A percentile compares a stretch with the other conserved stretches of the same genome.
phyloP scores from a whole-genome alignment of 1,140 invertebrate species.

The Philaenus spumarius region DNA sequence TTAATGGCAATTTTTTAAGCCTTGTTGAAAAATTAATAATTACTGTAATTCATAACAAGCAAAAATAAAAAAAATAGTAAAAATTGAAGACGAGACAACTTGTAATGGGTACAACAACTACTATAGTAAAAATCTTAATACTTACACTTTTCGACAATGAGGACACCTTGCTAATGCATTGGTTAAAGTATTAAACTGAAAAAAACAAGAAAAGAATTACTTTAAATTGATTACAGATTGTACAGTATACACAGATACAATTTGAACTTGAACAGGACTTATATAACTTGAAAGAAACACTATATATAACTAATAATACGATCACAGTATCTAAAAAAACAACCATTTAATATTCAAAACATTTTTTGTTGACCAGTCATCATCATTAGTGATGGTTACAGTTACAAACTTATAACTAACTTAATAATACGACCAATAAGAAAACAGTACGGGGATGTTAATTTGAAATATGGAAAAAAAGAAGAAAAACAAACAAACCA shows the following conservation, averaged over 20 bases:
- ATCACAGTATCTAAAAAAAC: background rate
- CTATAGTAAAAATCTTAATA: too few species aligned
- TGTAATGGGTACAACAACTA: too few species aligned
- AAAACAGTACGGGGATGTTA: too few species aligned
- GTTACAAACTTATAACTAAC: too few species aligned
- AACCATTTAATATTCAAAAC: background rate
- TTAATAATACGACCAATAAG: too few species aligned
- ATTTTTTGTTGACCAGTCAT: background rate
- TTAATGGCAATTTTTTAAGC: too few species aligned
- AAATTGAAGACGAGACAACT: too few species aligned
- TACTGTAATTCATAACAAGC: too few species aligned
- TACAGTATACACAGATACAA: background rate
- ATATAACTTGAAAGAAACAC: background rate
- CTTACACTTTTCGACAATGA: slow-evolving; percentile 81
- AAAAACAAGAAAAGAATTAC: slow-evolving; percentile 49
- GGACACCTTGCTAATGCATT: slow-evolving; percentile 94
- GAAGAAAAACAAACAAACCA: too few species aligned
- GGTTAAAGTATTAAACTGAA: slow-evolving; percentile 87
- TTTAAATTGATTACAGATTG: slow-evolving; percentile 53
- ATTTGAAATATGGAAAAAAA: background rate
- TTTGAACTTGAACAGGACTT: background rate
- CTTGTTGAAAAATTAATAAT: too few species aligned
- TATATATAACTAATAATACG: background rate
- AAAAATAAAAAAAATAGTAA: too few species aligned
- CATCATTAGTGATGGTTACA: too few species aligned